phyloP scores from a whole-genome alignment of 2,797 vertebrate genomes.

The Takifugu rubripes region DNA sequence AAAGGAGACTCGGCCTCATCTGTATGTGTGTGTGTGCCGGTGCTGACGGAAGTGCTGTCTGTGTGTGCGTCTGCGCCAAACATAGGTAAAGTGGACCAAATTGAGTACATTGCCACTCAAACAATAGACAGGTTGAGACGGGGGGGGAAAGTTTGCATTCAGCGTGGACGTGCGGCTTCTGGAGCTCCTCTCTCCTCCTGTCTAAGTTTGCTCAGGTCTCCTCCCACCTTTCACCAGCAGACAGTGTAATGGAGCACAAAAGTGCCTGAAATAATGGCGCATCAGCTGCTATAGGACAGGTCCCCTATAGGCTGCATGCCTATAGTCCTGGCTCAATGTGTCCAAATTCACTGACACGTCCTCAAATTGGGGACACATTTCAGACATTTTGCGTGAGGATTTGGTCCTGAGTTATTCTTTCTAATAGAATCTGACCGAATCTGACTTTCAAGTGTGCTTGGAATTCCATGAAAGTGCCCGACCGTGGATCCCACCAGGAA shows the following conservation, averaged over 20 bases:
- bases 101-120: conserved; percentile 67
- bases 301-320: neutral
- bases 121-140: conserved; percentile 57
- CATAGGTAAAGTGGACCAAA: conserved; percentile 67
- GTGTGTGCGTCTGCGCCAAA: conserved; percentile 64
- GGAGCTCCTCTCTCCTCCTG: conserved; percentile 51
- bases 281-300: conserved; percentile 9
- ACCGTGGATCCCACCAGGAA: neutral
- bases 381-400: too few species aligned
- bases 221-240: conserved; percentile 51
- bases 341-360: neutral
- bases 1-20: conserved; percentile 56
- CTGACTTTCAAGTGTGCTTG: too few species aligned
- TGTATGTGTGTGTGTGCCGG: conserved; percentile 51
- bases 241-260: conserved; percentile 40
- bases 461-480: too few species aligned
- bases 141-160: conserved; percentile 22
- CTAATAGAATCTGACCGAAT: too few species aligned
- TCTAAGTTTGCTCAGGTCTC: conserved; percentile 53
- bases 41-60: conserved; percentile 56
- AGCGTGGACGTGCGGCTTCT: conserved; percentile 31
- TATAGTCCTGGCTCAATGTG: neutral
- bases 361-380: too few species aligned
- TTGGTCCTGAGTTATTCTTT: too few species aligned
- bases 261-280: conserved; percentile 27